phyloP scores from a whole-genome alignment of 2,888 invertebrate genomes.

The Zygaena filipendulae region DNA sequence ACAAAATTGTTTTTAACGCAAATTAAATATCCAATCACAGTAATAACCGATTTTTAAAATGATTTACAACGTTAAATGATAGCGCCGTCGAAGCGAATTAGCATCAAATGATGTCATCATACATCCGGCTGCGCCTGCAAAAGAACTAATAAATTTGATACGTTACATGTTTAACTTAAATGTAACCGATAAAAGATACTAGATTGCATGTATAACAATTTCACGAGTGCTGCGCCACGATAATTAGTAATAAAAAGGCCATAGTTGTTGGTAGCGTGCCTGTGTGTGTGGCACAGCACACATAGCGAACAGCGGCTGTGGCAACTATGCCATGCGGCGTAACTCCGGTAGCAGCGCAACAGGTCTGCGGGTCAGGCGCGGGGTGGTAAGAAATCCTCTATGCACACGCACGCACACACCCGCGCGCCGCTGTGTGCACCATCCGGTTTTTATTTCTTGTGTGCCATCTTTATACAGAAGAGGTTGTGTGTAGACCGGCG shows the following conservation, averaged over 20 bases:
- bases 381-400: conserved; percentile 63
- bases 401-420: conserved; percentile 45
- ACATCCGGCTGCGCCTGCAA: conserved; percentile 49
- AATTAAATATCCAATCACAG: too few species aligned
- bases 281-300: conserved; percentile 42
- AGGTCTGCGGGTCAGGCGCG: conserved; percentile 54
- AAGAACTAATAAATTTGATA: conserved; percentile 46
- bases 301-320: conserved; percentile 59
- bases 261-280: conserved; percentile 16
- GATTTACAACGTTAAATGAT: conserved; percentile 43
- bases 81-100: conserved; percentile 43
- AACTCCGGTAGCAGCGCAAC: conserved; percentile 68
- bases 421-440: conserved; percentile 35
- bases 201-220: conserved; percentile 45
- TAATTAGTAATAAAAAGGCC: conserved; percentile 33
- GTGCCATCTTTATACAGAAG: conserved; percentile 18
- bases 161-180: conserved; percentile 43
- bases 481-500: neutral
- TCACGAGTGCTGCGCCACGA: conserved; percentile 52
- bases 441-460: conserved; percentile 57
- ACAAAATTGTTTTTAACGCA: too few species aligned
- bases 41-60: conserved; percentile 32
- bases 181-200: conserved; percentile 55
- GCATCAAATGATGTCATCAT: conserved; percentile 57
- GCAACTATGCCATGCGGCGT: conserved; percentile 69